Evolutionary conservation across 2,797 vertebrate genomes (phyloP).

Genomic region (Benthosema pterotum): DNA sequence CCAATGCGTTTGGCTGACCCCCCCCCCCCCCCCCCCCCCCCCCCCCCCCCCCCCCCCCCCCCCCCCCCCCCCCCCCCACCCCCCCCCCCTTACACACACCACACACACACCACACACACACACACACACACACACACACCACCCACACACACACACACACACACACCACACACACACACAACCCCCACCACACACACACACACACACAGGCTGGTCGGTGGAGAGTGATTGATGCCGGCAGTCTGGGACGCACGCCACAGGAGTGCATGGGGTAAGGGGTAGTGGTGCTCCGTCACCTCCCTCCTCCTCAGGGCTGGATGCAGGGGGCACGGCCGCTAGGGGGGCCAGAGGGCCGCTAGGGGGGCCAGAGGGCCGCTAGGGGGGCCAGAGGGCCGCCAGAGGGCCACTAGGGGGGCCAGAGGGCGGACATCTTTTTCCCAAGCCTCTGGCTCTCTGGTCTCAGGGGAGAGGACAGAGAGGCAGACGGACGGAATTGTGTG

Average conservation of each 20-base stretch:
- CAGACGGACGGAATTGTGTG: slow-evolving; percentile 37
- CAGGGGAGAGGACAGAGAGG: no score
- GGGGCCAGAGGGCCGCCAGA: slow-evolving; percentile 75
- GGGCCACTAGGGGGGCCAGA: slow-evolving; percentile 70
- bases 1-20: slow-evolving; percentile 71
- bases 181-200: no score
- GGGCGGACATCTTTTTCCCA: slow-evolving; percentile 84
- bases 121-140: no score
- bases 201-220: slow-evolving; percentile 42
- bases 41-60: slow-evolving; percentile 27
- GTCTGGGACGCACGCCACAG: slow-evolving; percentile 71
- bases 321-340: slow-evolving; percentile 66
- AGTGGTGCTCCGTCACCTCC: slow-evolving; percentile 75
- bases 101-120: no score
- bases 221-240: slow-evolving; percentile 73
- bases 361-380: slow-evolving; percentile 72
- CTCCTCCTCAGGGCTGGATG: slow-evolving; percentile 62
- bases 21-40: slow-evolving; percentile 23
- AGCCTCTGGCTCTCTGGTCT: slow-evolving; percentile 74
- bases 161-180: no score
- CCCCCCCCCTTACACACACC: no score
- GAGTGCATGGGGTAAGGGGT: slow-evolving; percentile 49
- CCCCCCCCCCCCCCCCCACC: slow-evolving; percentile 10
- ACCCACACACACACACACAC: no score
- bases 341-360: slow-evolving; percentile 72